Evolutionary conservation across 2,113 vertebrate species (phyloP), one percentile per base, ranked within the genome.

Genomic region (Gambusia holbrooki): DNA sequence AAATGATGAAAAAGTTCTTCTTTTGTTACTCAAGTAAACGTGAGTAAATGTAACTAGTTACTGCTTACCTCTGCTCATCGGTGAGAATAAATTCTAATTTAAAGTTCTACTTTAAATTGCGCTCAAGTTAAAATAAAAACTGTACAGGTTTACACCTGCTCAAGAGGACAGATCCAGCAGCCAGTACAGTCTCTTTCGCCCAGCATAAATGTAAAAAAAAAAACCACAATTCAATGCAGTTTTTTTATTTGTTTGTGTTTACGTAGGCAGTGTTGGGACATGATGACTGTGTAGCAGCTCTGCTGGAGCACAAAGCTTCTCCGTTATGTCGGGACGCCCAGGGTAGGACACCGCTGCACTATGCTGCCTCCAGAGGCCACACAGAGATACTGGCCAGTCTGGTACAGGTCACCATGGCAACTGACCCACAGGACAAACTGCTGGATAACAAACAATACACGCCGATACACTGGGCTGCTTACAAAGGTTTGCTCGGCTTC

Each of bases 401-500:
- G 92, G 91, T 97, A 87, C 96, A 96, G 92, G 97, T 96, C 3
- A 94, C 95, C 19, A 91, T 96, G 66, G 95, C 95, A 81, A 94
- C 95, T 32, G 96, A 98, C 91, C 96, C 95, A 37, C 94, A 97
- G 84, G 97, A 98, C 84, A 94, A 96, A 5, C 94, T 96, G 86
- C 96, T 98, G 90, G 97, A 99, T 88, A 97, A 97, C 91, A 97
- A 96, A 35, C 96, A 96, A 81, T 98, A 96, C 94, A 98, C 96
- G 40, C 97, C 97, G 37, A 94, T 96, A 93, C 97, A 98, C 96
- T 98, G 97, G 97, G 97, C 97, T 90, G 96, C 97, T 54, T 99
- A 98, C 95, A 96, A 97, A 80, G 98, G 98, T 99, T 75, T 85
- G 93, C 30, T 65, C 15, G 48, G 71, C 73, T 69, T 29, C 0